Conservation (phyloP, 1,140 invertebrate species). For the Chironomus tepperi region DNA sequence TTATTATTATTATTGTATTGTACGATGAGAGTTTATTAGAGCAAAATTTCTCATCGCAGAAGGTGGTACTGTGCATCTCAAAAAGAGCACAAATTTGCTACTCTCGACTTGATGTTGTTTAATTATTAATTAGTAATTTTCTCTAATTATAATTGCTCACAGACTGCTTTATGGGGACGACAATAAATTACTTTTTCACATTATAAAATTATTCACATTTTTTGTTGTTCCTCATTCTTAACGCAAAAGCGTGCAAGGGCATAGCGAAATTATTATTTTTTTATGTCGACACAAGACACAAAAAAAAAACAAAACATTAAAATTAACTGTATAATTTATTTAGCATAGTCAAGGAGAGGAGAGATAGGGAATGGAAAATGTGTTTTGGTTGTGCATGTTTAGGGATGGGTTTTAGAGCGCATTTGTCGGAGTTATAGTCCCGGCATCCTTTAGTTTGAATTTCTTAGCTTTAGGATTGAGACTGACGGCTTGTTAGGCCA, state of each 20-base stretch:
- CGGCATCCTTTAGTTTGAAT: too few relatives aligned
- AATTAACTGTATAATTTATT: constrained; percentile 23
- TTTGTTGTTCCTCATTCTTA: background rate
- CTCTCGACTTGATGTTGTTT: background rate
- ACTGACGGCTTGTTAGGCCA: too few relatives aligned
- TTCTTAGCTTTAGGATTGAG: too few relatives aligned
- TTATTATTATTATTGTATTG: too few relatives aligned
- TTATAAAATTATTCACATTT: background rate
- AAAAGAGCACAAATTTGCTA: background rate
- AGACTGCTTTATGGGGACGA: background rate
- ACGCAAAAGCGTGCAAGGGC: background rate
- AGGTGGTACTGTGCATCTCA: background rate
- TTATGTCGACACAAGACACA: background rate
- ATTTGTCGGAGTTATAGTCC: too few relatives aligned
- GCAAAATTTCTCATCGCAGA: background rate
- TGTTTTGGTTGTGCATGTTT: too few relatives aligned
- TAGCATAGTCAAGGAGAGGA: background rate
- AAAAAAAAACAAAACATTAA: constrained; percentile 21
- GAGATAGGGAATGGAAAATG: too few relatives aligned
- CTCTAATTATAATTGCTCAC: background rate
- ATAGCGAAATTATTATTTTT: background rate
- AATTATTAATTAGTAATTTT: constrained; percentile 16
- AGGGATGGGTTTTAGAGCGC: too few relatives aligned
- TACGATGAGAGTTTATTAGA: too few relatives aligned
- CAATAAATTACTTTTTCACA: background rate